Evolutionary conservation across 2,113 vertebrate genomes (phyloP).

Genomic region (Hemiprocne comata): DNA sequence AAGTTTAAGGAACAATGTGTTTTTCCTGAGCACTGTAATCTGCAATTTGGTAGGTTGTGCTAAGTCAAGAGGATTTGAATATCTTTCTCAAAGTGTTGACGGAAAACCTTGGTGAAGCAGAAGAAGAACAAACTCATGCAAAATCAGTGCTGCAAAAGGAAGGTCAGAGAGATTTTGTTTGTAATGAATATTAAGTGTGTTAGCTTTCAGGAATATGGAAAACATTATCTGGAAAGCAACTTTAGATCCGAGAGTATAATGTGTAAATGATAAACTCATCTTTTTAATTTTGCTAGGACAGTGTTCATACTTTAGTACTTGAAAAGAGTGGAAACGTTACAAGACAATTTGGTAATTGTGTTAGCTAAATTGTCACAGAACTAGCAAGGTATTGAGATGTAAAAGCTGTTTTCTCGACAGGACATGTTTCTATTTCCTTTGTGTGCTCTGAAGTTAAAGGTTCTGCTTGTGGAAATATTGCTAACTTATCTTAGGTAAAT

Average conservation of each 20-base stretch:
- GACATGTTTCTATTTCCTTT: background rate
- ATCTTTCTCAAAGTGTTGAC: constrained; percentile 88
- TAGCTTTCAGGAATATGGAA: background rate
- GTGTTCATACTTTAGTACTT: background rate
- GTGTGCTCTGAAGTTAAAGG: background rate
- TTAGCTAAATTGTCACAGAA: background rate
- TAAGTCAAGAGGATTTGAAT: constrained; percentile 89
- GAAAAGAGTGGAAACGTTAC: fast-evolving
- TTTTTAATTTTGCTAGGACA: background rate
- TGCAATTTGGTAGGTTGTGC: constrained; percentile 77
- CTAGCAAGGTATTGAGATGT: background rate
- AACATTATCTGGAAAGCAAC: background rate
- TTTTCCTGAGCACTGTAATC: background rate
- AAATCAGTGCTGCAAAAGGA: constrained; percentile 51
- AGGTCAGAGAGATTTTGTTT: constrained; percentile 61
- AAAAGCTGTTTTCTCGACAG: background rate
- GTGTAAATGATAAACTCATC: background rate
- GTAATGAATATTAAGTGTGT: background rate
- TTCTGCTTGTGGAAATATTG: background rate
- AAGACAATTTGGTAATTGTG: background rate
- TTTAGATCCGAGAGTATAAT: background rate
- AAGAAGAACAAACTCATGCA: constrained; percentile 34
- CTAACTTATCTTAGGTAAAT: background rate
- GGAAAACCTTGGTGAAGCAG: constrained; percentile 90
- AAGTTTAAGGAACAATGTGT: background rate